Evolutionary conservation across 2,888 invertebrate species (phyloP).

Genomic region (Thera obeliscata): DNA sequence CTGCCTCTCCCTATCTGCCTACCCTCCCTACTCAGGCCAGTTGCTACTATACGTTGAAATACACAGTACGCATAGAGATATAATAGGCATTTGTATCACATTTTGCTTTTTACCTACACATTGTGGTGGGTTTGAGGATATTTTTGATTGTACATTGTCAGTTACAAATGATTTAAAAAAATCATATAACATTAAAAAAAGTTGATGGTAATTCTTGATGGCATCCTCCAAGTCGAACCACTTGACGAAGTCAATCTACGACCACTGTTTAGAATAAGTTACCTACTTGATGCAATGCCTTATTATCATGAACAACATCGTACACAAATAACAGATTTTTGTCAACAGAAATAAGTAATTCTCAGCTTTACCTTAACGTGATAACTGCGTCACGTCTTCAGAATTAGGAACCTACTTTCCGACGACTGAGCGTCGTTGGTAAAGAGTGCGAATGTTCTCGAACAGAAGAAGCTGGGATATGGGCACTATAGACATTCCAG

Average conservation of each 20-base stretch:
- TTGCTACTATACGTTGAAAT: neutral
- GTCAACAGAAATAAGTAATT: constrained; percentile 7
- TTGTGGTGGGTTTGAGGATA: too few species aligned
- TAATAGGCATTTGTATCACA: neutral
- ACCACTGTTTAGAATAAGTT: too few species aligned
- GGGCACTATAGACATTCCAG: constrained; percentile 60
- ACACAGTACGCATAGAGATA: neutral
- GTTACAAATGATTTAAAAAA: too few species aligned
- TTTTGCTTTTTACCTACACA: too few species aligned
- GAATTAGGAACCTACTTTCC: constrained; percentile 40
- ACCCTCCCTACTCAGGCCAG: constrained; percentile 41
- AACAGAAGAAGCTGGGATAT: constrained; percentile 54
- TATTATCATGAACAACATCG: too few species aligned
- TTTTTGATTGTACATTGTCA: too few species aligned
- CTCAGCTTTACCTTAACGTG: constrained; percentile 24
- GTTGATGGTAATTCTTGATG: too few species aligned
- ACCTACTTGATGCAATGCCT: too few species aligned
- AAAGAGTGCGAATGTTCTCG: constrained; percentile 74
- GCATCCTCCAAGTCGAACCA: too few species aligned
- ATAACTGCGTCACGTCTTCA: constrained; percentile 30
- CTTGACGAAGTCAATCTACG: too few species aligned
- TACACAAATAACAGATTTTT: constrained; percentile 2
- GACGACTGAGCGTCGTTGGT: constrained; percentile 53
- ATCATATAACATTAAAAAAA: too few species aligned
- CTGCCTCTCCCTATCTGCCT: constrained; percentile 51